Conservation (phyloP, 2,888 invertebrate species). For the Archips crataeganus region DNA sequence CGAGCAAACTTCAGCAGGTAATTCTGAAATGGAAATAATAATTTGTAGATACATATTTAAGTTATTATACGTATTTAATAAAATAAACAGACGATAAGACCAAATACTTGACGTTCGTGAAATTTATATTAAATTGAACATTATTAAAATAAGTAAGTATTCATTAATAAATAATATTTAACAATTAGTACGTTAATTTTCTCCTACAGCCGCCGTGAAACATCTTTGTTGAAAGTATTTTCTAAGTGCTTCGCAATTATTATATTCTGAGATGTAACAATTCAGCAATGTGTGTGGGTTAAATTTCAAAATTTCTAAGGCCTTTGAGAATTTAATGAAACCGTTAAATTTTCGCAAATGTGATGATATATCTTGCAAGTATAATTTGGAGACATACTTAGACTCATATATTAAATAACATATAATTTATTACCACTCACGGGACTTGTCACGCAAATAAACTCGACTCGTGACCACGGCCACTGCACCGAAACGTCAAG, state of each 20-base stretch:
- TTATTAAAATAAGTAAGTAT: background rate
- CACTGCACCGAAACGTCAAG: no score
- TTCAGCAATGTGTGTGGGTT: background rate
- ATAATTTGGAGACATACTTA: background rate
- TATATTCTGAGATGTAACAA: background rate
- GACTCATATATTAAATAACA: no score
- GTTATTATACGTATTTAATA: background rate
- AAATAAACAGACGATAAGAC: background rate
- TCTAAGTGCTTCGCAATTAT: background rate
- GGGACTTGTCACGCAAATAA: no score
- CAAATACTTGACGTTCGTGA: background rate
- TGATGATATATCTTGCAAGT: background rate
- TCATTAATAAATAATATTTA: background rate
- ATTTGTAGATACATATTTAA: no score
- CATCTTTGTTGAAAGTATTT: background rate
- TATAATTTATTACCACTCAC: no score
- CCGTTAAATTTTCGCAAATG: conserved; percentile 12
- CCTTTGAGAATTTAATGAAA: conserved; percentile 18
- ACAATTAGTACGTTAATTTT: background rate
- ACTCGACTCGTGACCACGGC: no score
- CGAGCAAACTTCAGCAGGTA: no score
- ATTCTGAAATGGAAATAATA: no score
- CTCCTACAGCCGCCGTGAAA: background rate
- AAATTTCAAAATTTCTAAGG: conserved; percentile 13
- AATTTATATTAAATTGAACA: background rate